Evolutionary conservation across 2,113 vertebrate genomes (phyloP).

Genomic region (Osmerus eperlanus): DNA sequence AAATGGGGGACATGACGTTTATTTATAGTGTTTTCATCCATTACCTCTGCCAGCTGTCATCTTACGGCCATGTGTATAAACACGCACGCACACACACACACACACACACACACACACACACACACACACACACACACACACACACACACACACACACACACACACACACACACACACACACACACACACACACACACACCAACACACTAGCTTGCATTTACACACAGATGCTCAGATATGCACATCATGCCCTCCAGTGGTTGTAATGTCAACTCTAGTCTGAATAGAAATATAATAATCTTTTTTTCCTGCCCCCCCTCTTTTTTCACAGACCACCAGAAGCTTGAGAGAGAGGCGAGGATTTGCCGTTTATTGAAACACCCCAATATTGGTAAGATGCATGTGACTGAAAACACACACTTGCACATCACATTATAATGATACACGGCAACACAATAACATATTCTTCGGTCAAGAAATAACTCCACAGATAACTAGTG

Average conservation of each 20-base stretch:
- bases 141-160: slow-evolving; percentile 7
- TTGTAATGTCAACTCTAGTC: neutral
- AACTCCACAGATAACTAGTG: no score
- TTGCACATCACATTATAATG: no score
- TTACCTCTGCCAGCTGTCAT: slow-evolving; percentile 30
- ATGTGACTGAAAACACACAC: neutral
- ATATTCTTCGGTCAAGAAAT: no score
- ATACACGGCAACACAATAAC: no score
- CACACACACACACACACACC: slow-evolving; percentile 5
- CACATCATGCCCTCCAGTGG: slow-evolving; percentile 19
- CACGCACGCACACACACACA: slow-evolving; percentile 4
- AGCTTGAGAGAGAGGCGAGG: slow-evolving; percentile 76
- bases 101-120: slow-evolving; percentile 7
- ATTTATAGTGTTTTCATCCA: slow-evolving; percentile 37
- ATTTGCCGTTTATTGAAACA: slow-evolving; percentile 77
- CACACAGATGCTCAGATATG: slow-evolving; percentile 19
- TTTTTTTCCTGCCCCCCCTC: slow-evolving; percentile 30
- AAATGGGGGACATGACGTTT: slow-evolving; percentile 9
- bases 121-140: slow-evolving; percentile 5
- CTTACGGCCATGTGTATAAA: neutral
- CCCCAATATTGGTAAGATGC: slow-evolving; percentile 72
- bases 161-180: slow-evolving; percentile 4
- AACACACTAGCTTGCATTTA: neutral
- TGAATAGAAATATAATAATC: neutral
- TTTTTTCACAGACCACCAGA: slow-evolving; percentile 72